Evolutionary conservation across 2,888 invertebrate species (phyloP), one percentile per base, ranked within the genome.

Genomic region (Elmis aenea): DNA sequence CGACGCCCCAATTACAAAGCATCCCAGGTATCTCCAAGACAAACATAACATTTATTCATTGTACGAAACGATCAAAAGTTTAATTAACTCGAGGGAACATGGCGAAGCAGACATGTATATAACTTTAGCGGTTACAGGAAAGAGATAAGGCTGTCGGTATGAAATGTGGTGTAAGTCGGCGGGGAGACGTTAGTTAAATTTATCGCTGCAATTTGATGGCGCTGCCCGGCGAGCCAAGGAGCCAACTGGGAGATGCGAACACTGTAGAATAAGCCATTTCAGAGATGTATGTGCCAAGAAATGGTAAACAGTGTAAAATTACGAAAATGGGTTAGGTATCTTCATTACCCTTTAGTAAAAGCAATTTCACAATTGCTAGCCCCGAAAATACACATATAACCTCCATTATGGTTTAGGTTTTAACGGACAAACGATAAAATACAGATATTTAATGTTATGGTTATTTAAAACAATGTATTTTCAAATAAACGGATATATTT

Each of bases 161-260:
- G 63, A 64, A 55, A 62, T 64, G 64, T 60, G 61, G 57, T 55
- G 54, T 56, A 54, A 59, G 64, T 62, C 62, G 59, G 53, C 55
- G 52, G 62, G 61, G 61, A 61, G 61, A 63, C 61, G 59, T 66
- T 66, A 63, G 55, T 52, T 52, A 52, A 63, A 67, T 66, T 67
- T 67, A 67, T 64, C 54, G 53, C 52, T 41, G 63, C 61, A 63
- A 64, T 65, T 64, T 61, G 62, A 66, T 57, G 62, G 62, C 58
- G 62, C 54, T 57, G 57, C 60, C 60, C 59, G 57, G 56, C 53
- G 50, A 58, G 55, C 57, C 61, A 58, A 64, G 57, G 56, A 62
- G 57, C 56, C 58, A 55, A 57, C 55, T 54, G 59, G 59, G 57
- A 59, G 56, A 48, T 45, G 51, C 52, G 35, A 55, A 53, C 56